Evolutionary conservation across 2,113 vertebrate genomes (phyloP).

Genomic region (Cyprinodon brontotheroides): DNA sequence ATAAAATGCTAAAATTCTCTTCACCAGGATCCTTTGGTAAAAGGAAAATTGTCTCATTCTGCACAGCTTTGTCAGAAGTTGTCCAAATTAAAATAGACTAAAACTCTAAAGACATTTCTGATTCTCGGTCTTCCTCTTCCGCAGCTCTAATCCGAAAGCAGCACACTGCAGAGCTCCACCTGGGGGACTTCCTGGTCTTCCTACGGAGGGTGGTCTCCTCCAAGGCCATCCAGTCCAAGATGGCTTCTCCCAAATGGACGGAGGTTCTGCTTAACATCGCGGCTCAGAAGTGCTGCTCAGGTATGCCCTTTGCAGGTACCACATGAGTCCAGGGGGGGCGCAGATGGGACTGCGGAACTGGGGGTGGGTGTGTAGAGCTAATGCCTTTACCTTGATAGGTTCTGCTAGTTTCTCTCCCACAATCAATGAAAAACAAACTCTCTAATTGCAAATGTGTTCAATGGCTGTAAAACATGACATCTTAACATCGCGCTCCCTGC

Average conservation of each 20-base stretch:
- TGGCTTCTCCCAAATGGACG: constrained; percentile 99
- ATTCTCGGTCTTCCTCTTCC: constrained; percentile 18
- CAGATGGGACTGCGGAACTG: background rate
- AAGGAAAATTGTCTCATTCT: too few relatives aligned
- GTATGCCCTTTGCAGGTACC: constrained; percentile 62
- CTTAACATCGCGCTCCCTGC: too few relatives aligned
- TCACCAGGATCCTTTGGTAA: too few relatives aligned
- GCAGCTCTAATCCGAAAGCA: constrained; percentile 87
- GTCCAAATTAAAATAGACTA: too few relatives aligned
- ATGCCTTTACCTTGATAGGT: too few relatives aligned
- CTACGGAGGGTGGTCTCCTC: constrained; percentile 95
- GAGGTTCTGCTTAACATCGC: constrained; percentile 97
- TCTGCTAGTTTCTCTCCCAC: too few relatives aligned
- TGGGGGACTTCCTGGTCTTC: constrained; percentile 97
- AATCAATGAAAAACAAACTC: too few relatives aligned
- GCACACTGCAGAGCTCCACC: constrained; percentile 91
- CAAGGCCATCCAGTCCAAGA: constrained; percentile 97
- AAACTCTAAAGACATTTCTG: too few relatives aligned
- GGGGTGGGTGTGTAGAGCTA: too few relatives aligned
- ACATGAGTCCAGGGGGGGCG: background rate
- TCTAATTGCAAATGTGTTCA: too few relatives aligned
- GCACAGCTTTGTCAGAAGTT: too few relatives aligned
- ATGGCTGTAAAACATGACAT: too few relatives aligned
- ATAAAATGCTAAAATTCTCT: background rate
- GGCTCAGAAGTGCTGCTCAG: constrained; percentile 95